Base-by-base conservation (phyloP, 2,888 invertebrate species). In the Capitulum mitella region DNA sequence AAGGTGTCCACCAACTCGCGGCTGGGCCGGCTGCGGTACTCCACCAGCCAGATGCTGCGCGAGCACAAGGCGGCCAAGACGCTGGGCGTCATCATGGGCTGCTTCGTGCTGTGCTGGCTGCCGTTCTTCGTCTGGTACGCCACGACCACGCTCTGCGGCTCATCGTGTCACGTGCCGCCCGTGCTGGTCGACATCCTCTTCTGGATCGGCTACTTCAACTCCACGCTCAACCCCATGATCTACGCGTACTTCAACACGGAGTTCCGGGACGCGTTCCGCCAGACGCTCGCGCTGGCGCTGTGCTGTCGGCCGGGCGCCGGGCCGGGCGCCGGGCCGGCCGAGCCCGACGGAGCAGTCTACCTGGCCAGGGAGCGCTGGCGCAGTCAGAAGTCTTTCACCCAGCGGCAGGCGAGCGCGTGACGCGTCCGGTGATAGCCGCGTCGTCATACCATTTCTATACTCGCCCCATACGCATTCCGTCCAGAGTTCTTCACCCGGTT, bases 111-210 rank as follows among this genome's bases (percentile, higher is more conserved):
- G 77, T 97, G 97, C 87, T 98, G 97, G 96, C 88, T 97, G 83
- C 97, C 98, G 26, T 98, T 98, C 87, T 98, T 98, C 87, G 87
- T 94, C 64, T 97, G 95, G 94, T 98, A 98, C 88, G 90, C 96
- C 74, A 92, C 92, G 80, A 93, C 93, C 34, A 91, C 93, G 34
- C 88, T 97, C 81, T 97, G 96, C 86, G 94, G 94, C 3, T 79
- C 92, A 78, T 85, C 88, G 16, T 97, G 95, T 86, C 88, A 89
- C 64, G 92, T 92, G 83, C 97, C 98, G 2, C 91, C 93, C 79
- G 89, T 93, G 80, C 91, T 98, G 80, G 94, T 97, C 79, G 92
- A 93, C 80, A 90, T 95, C 26, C 78, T 81, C 75, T 81, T 81
- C 80, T 81, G 81, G 81, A 81, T 81, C 70, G 81, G 98, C 81